phyloP scores from a whole-genome alignment of 2,888 invertebrate species.

The Perizoma affinitatum region DNA sequence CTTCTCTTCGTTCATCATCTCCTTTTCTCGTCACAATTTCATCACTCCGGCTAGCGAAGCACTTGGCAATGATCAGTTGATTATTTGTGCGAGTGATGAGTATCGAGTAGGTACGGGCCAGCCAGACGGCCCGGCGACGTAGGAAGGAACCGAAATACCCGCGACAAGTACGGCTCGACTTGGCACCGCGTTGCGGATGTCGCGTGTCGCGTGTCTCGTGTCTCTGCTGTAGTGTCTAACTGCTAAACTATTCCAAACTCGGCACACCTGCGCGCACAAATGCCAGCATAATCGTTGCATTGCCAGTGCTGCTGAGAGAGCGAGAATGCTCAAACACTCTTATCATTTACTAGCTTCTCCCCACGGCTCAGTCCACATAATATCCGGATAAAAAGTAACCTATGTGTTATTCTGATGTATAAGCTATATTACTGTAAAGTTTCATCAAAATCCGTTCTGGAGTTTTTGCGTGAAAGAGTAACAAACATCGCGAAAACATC shows the following conservation, averaged over 20 bases:
- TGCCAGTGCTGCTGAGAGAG: too few relatives aligned
- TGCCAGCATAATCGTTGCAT: constrained; percentile 8
- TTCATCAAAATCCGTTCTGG: too few relatives aligned
- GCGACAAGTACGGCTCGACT: constrained; percentile 40
- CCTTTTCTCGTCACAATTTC: constrained; percentile 11
- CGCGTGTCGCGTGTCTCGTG: constrained; percentile 36
- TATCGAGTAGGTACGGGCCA: constrained; percentile 36
- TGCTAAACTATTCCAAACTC: constrained; percentile 31
- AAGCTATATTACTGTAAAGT: too few relatives aligned
- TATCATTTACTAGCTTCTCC: too few relatives aligned
- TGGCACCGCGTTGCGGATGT: constrained; percentile 52
- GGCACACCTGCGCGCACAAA: constrained; percentile 42
- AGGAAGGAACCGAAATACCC: constrained; percentile 44
- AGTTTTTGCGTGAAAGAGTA: too few relatives aligned
- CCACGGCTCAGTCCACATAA: too few relatives aligned
- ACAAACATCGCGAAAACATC: too few relatives aligned
- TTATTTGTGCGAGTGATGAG: constrained; percentile 39
- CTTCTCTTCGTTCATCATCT: constrained; percentile 6
- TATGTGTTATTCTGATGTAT: too few relatives aligned
- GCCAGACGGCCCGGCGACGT: constrained; percentile 61
- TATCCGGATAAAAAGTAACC: too few relatives aligned
- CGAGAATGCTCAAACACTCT: too few relatives aligned
- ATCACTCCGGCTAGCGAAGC: constrained; percentile 16
- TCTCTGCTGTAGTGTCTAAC: constrained; percentile 38
- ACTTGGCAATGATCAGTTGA: constrained; percentile 33